Conservation (phyloP, 2,113 vertebrate species). For the Chloebia gouldiae region DNA sequence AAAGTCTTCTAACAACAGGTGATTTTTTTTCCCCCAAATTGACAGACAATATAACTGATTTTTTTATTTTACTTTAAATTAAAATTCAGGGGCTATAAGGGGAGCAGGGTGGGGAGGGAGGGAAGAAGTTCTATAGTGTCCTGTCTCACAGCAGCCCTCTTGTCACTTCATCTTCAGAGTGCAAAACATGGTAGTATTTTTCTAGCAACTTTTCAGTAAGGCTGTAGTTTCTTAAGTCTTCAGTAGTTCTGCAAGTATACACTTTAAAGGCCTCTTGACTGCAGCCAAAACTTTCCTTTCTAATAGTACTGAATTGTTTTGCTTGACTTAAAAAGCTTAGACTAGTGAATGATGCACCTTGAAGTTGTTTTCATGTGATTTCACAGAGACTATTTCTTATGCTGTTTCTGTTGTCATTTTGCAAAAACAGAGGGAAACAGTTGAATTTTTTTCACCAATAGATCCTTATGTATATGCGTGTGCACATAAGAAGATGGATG, state of each 20-base stretch:
- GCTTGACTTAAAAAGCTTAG: background rate
- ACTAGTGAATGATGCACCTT: background rate
- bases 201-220: background rate
- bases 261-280: background rate
- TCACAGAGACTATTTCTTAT: background rate
- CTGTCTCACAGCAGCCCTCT: background rate
- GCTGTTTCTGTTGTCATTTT: background rate
- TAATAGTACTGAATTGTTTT: background rate
- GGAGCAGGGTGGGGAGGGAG: background rate
- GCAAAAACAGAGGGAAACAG: background rate
- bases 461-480: background rate
- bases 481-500: background rate
- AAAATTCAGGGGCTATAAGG: background rate
- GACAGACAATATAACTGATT: background rate
- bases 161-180: background rate
- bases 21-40: background rate
- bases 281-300: background rate
- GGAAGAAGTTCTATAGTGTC: background rate
- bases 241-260: background rate
- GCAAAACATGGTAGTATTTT: background rate
- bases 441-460: background rate
- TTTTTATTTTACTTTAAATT: background rate
- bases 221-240: background rate
- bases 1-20: background rate
- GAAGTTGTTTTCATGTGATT: background rate